These are phyloP conservation scores for Drosophila gunungcola DNA, from an alignment of 1,140 invertebrate genomes.

Conservation along the genomic window DNA sequence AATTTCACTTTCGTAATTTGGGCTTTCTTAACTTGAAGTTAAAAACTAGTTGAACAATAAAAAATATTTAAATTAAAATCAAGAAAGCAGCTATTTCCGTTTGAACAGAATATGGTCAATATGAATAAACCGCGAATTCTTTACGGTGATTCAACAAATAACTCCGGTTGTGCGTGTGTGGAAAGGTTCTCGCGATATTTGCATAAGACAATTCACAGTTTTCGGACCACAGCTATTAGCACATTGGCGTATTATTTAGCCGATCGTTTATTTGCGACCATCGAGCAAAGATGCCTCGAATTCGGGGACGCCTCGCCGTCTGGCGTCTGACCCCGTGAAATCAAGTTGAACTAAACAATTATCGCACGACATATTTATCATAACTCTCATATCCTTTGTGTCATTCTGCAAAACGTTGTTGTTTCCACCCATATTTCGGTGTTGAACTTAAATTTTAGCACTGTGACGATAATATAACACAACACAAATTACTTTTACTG, in stretches of 20 bases:
- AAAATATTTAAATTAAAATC: neutral
- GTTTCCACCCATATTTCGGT: conserved; percentile 32
- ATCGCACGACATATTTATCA: conserved; percentile 5
- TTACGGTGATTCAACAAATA: conserved; percentile 24
- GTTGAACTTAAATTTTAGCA: conserved; percentile 46
- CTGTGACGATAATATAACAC: conserved; percentile 30
- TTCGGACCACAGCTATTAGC: conserved; percentile 48
- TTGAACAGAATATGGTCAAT: neutral
- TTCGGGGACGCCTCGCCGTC: conserved; percentile 1
- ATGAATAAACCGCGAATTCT: conserved; percentile 42
- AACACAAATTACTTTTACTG: conserved; percentile 14
- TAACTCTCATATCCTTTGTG: conserved; percentile 24
- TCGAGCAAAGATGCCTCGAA: conserved; percentile 2
- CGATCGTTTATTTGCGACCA: conserved; percentile 27
- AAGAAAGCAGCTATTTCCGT: conserved; percentile 16
- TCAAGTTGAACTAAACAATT: conserved; percentile 27
- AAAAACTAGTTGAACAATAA: no score
- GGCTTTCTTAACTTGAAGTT: no score
- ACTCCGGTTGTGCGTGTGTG: neutral
- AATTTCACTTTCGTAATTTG: no score
- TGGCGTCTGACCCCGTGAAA: conserved; percentile 20
- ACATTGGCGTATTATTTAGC: conserved; percentile 35
- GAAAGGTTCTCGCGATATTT: conserved; percentile 45
- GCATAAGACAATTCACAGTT: conserved; percentile 45
- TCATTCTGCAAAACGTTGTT: conserved; percentile 11